Conservation (phyloP, 2,113 vertebrate genomes). For the Atrichornis clamosus region DNA sequence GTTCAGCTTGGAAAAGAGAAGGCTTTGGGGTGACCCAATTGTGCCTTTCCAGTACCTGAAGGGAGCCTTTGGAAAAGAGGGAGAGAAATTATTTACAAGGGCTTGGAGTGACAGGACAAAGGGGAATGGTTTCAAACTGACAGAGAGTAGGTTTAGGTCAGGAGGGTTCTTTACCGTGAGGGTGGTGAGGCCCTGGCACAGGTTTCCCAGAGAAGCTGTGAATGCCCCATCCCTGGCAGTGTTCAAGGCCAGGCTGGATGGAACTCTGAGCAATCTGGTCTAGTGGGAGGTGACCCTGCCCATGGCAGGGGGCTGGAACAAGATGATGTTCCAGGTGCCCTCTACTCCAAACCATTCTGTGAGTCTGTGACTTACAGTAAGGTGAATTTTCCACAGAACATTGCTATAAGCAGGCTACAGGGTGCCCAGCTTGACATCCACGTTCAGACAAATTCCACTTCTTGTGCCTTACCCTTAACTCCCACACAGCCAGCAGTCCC, state of each 20-base stretch:
- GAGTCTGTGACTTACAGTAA: neutral
- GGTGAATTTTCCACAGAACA: neutral
- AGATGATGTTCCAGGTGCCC: neutral
- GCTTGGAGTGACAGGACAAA: neutral
- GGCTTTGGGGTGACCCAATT: neutral
- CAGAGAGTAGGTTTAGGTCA: neutral
- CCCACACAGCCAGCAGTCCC: too few relatives aligned
- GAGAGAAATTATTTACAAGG: neutral
- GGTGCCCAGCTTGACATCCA: neutral
- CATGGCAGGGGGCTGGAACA: neutral
- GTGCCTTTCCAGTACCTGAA: neutral
- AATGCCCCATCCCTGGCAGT: neutral
- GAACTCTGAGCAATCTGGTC: neutral
- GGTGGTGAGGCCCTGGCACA: neutral
- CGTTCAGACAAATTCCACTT: neutral
- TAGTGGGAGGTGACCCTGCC: neutral
- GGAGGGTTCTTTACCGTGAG: neutral
- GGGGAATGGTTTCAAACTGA: neutral
- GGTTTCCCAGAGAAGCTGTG: accelerated
- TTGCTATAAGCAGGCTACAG: neutral
- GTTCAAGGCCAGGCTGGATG: neutral
- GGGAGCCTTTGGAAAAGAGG: neutral
- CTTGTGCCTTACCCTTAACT: neutral
- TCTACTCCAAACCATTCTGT: neutral
- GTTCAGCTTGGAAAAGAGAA: neutral